Percentiles rank a stretch among this genome's conserved stretches.
Evolutionary conservation across 2,888 invertebrate species (phyloP).

Genomic region (Aphrophora alni): DNA sequence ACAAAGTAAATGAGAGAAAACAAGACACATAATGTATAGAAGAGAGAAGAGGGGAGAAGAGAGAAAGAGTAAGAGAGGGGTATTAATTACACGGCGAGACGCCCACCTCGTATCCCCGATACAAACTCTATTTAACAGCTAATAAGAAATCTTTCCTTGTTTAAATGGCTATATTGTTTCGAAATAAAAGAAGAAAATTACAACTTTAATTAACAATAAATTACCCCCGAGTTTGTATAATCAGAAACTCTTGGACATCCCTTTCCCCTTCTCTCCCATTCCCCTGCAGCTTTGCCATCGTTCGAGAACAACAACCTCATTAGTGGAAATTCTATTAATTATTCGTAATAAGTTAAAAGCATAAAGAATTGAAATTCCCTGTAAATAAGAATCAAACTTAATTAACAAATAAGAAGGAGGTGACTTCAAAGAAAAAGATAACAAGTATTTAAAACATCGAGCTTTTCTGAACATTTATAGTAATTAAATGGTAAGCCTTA

Average conservation of each 20-base stretch:
- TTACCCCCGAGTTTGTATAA: slow-evolving; percentile 7
- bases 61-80: background rate
- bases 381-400: background rate
- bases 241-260: background rate
- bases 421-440: background rate
- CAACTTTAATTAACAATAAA: slow-evolving; percentile 36
- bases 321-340: slow-evolving; percentile 5
- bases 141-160: slow-evolving; percentile 21
- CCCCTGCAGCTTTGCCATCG: background rate
- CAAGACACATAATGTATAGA: background rate
- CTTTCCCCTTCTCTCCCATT: background rate
- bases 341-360: background rate
- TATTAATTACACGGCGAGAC: background rate
- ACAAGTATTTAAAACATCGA: background rate
- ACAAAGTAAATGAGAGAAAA: background rate
- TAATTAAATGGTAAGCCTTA: background rate
- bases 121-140: slow-evolving; percentile 30
- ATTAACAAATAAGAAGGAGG: background rate
- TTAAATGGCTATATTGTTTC: slow-evolving; percentile 29
- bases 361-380: background rate
- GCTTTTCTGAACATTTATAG: background rate
- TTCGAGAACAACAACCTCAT: background rate
- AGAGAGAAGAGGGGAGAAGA: background rate
- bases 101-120: slow-evolving; percentile 12
- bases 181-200: slow-evolving; percentile 33